Base-by-base conservation (phyloP, 1,140 invertebrate genomes). In the Atta texana region DNA sequence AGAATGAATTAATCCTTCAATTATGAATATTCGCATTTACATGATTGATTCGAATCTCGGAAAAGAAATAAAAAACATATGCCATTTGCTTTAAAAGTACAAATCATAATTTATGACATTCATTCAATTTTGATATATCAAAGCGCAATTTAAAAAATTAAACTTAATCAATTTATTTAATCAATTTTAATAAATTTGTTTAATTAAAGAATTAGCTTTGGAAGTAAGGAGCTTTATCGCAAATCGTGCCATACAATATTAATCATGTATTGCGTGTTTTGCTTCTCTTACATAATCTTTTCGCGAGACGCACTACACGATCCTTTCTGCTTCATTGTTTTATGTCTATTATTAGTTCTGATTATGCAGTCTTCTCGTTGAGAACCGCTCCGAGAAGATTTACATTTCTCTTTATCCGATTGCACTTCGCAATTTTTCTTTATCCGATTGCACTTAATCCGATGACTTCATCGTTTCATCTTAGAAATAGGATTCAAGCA, bases 381-480 rank as follows among this genome's bases (percentile, higher is more conserved):
- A 44, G 64, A 76, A 76, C 2, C 16, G 4, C 7, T 21, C 34
- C 4, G 21, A 76, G 21, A 44, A 57, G 21, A 10, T 64, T 76
- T 61, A 39, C 21, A 16, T 44, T 18, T 76, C 55, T 77, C 16
- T 49, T 49, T 24, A 16, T n/a, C 14, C 10, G 34, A 63, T 49
- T 77, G 57, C 34, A 49, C 16, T 77, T 24, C 2, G 10, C 75
- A 44, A 21, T 44, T 44, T 76, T 34, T 77, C 16, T 49, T 49
- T 24, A 16, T n/a, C 12, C 10, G 34, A 63, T 49, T 77, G 34
- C 34, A 49, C 24, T 77, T 24, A 0, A 16, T 44, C 39, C 75
- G 34, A 49, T 49, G 57, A 77, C 18, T 63, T 77, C 57, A 63
- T 76, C 12, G 8, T 21, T 7, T n/a, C 31, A 76, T 66, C 49